These are phyloP conservation scores for Acipenser ruthenus DNA, from an alignment of 2,797 vertebrate genomes.

Conservation along the genomic window DNA sequence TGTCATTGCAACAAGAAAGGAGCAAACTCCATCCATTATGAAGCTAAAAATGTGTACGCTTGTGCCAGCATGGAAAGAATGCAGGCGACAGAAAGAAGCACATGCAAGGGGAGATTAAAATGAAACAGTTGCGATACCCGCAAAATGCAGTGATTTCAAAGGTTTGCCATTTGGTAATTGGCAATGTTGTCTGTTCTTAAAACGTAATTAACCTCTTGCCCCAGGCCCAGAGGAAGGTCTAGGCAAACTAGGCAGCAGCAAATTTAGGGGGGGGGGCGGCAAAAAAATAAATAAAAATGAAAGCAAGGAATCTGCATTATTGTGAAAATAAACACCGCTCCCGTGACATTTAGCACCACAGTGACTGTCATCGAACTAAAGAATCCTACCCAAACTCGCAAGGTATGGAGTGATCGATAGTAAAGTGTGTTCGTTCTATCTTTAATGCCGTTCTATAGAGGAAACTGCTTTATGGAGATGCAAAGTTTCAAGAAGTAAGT, in stretches of 20 bases:
- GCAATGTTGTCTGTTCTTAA: conserved; percentile 19
- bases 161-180: conserved; percentile 21
- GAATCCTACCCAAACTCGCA: too few relatives aligned
- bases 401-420: too few relatives aligned
- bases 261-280: background rate
- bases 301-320: too few relatives aligned
- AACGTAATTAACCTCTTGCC: conserved; percentile 30
- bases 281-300: too few relatives aligned
- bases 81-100: background rate
- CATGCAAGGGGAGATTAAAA: conserved; percentile 15
- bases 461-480: too few relatives aligned
- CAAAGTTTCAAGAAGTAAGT: too few relatives aligned
- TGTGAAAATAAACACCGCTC: too few relatives aligned
- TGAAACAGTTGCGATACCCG: background rate
- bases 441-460: too few relatives aligned
- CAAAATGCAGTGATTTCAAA: conserved; percentile 12
- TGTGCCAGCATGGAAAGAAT: conserved; percentile 7
- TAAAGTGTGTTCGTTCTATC: too few relatives aligned
- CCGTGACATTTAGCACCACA: too few relatives aligned
- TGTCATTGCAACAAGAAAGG: background rate
- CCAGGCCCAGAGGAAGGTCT: conserved; percentile 7
- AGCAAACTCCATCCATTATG: conserved; percentile 9
- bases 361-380: too few relatives aligned
- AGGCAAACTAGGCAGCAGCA: too few relatives aligned
- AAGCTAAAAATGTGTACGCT: conserved; percentile 1